phyloP scores from a whole-genome alignment of 2,888 invertebrate genomes.

The Brassicogethes aeneus region DNA sequence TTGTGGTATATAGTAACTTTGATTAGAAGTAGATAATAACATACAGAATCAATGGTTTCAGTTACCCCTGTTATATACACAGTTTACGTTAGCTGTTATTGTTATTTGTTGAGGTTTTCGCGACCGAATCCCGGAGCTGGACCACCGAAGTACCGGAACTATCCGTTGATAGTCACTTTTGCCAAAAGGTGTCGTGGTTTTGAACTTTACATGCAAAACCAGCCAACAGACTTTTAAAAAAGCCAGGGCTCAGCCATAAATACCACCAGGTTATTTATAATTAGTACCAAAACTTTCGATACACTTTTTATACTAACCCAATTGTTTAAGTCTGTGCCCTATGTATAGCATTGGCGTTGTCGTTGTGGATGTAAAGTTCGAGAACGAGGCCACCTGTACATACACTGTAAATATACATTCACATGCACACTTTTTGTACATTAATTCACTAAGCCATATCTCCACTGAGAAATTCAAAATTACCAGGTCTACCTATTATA shows the following conservation, averaged over 20 bases:
- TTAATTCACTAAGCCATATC: slow-evolving; percentile 16
- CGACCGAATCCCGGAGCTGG: slow-evolving; percentile 10
- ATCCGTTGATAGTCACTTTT: not conserved
- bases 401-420: slow-evolving; percentile 28
- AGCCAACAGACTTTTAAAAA: too few relatives aligned
- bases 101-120: slow-evolving; percentile 38
- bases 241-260: too few relatives aligned
- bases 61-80: slow-evolving; percentile 40
- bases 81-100: slow-evolving; percentile 42
- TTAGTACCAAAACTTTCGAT: too few relatives aligned
- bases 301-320: too few relatives aligned
- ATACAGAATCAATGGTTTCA: slow-evolving; percentile 44
- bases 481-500: slow-evolving; percentile 12
- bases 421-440: slow-evolving; percentile 26
- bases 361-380: slow-evolving; percentile 9
- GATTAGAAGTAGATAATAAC: slow-evolving; percentile 44
- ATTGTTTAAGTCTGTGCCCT: too few relatives aligned
- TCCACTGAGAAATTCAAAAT: slow-evolving; percentile 24
- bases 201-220: too few relatives aligned
- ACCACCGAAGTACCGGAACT: not conserved
- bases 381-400: slow-evolving; percentile 15
- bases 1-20: slow-evolving; percentile 46
- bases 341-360: too few relatives aligned
- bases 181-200: slow-evolving; percentile 3
- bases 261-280: too few relatives aligned